Evolutionary conservation across 2,113 vertebrate genomes (phyloP).

Genomic region (Nipponia nippon): DNA sequence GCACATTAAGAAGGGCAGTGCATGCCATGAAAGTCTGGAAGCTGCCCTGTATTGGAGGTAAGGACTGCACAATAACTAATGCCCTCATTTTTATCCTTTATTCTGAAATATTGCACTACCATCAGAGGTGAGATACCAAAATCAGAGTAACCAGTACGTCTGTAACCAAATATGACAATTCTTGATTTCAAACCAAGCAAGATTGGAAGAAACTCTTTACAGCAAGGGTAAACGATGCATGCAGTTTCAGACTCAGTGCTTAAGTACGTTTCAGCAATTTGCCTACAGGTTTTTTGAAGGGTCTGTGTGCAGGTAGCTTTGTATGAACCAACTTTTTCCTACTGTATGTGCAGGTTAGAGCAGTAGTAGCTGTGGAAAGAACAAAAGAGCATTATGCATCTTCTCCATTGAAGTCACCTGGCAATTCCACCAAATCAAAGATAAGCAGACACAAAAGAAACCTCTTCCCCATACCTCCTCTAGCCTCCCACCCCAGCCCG

Average conservation of each 20-base stretch:
- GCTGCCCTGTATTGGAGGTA: neutral
- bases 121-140: neutral
- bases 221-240: neutral
- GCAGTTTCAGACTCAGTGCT: neutral
- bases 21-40: neutral
- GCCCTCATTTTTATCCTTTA: neutral
- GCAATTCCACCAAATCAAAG: neutral
- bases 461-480: neutral
- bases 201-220: neutral
- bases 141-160: neutral
- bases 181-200: neutral
- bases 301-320: neutral
- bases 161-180: neutral
- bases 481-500: neutral
- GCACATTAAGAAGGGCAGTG: neutral
- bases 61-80: neutral
- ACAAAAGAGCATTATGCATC: neutral
- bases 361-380: neutral
- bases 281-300: neutral
- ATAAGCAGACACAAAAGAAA: neutral
- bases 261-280: neutral
- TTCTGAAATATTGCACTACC: neutral
- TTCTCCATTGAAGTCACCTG: neutral
- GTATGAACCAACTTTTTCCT: neutral
- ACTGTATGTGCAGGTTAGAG: neutral